phyloP scores from a whole-genome alignment of 2,113 vertebrate species.

The Mobula birostris region DNA sequence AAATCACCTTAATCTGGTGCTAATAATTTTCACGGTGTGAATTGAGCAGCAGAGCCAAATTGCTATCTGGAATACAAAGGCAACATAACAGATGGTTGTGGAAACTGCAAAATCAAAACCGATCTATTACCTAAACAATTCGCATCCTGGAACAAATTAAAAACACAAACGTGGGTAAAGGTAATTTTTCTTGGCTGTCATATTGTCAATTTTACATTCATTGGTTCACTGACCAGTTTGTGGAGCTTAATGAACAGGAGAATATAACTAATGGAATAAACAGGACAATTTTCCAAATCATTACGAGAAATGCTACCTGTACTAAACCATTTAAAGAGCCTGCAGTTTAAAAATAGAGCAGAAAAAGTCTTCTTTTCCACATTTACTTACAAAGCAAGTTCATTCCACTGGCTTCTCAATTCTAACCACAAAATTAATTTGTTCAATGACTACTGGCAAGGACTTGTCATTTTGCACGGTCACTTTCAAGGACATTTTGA shows the following conservation, averaged over 20 bases:
- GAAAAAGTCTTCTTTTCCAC: neutral
- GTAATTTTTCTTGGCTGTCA: constrained; percentile 6
- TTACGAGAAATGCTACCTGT: neutral
- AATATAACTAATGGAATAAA: constrained; percentile 12
- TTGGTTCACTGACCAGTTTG: neutral
- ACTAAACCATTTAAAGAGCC: neutral
- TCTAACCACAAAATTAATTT: neutral
- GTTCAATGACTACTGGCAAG: neutral
- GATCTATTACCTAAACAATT: constrained; percentile 23
- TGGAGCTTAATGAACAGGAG: neutral
- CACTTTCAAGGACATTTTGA: neutral
- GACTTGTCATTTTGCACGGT: neutral
- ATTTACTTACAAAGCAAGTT: neutral
- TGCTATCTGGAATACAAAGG: neutral
- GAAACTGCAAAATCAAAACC: neutral
- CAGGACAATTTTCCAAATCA: constrained; percentile 4
- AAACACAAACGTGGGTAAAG: neutral
- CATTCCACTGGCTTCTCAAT: neutral
- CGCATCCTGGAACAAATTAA: neutral
- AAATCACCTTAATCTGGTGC: neutral
- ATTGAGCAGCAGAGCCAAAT: neutral
- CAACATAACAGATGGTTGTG: neutral
- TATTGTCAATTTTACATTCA: constrained; percentile 17
- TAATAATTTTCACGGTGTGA: neutral
- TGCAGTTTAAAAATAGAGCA: neutral